Evolutionary conservation across 2,888 invertebrate species (phyloP), one percentile per base, ranked within the genome.

Genomic region (Platycheirus albimanus): DNA sequence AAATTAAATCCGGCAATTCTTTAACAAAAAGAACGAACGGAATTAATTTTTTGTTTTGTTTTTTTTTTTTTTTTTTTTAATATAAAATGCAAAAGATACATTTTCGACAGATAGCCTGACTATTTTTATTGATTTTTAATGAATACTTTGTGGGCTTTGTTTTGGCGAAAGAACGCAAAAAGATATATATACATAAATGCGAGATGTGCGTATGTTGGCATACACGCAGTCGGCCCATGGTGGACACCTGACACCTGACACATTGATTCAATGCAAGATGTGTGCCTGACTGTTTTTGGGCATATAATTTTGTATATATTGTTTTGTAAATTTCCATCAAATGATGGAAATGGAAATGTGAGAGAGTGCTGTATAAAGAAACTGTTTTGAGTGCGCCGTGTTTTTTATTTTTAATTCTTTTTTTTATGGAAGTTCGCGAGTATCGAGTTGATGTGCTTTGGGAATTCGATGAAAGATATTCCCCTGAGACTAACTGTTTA

Each of bases 181-280:
- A n/a, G n/a, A n/a, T n/a, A n/a, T n/a, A n/a, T n/a, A n/a, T n/a
- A n/a, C n/a, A n/a, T n/a, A n/a, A n/a, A n/a, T n/a, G 24, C 24
- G 69, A 58, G 19, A 19, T 64, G 45, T 69, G 63, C 56, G 47
- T 56, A 51, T 54, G 30, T 7, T 33, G 5, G 3, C 7, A 56
- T 54, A 11, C 10, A 15, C 6, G 3, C 10, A 13, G 13, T 8
- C 13, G 20, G 10, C 24, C 13, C 13, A 3, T 15, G 13, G 15
- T 41, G 77, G 81, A 77, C 81, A 81, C 81, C 81, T 81, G 81
- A 81, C 81, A 81, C 76, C 81, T 81, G 81, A 77, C 81, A 76
- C 56, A 64, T 74, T 30, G 13, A n/a, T n/a, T n/a, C n/a, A n/a
- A n/a, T n/a, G 17, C 61, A 33, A 58, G 38, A 64, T 19, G 36